These are phyloP conservation scores for Pemphigus obesinymphae DNA, from an alignment of 1,140 invertebrate genomes.

Conservation along the genomic window DNA sequence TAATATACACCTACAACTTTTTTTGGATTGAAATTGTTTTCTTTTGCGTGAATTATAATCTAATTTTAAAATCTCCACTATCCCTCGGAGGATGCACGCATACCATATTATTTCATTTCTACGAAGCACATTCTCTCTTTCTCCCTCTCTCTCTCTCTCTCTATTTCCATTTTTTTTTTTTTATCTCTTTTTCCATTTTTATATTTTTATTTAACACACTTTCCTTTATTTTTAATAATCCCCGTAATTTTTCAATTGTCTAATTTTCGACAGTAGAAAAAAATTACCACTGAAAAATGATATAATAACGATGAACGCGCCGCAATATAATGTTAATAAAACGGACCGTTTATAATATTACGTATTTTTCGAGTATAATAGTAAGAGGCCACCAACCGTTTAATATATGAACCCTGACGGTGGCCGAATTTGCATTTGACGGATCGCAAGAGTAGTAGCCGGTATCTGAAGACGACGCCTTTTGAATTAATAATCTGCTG, in stretches of 20 bases:
- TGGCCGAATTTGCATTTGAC: slow-evolving; percentile 59
- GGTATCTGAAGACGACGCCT: slow-evolving; percentile 55
- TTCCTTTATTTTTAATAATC: neutral
- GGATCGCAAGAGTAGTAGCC: slow-evolving; percentile 60
- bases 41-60: neutral
- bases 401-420: slow-evolving; percentile 60
- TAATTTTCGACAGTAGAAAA: neutral
- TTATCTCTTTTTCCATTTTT: no score
- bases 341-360: neutral
- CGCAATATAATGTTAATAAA: neutral
- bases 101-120: neutral
- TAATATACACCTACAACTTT: neutral
- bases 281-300: neutral
- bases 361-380: slow-evolving; percentile 13
- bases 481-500: slow-evolving; percentile 59
- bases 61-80: neutral
- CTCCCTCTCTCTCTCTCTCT: no score
- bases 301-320: neutral
- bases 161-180: no score
- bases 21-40: neutral
- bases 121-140: no score
- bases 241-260: neutral
- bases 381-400: slow-evolving; percentile 55
- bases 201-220: no score
- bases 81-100: neutral